These are phyloP conservation scores for Drosophila cognata DNA, from an alignment of 2,888 invertebrate genomes.

Conservation along the genomic window DNA sequence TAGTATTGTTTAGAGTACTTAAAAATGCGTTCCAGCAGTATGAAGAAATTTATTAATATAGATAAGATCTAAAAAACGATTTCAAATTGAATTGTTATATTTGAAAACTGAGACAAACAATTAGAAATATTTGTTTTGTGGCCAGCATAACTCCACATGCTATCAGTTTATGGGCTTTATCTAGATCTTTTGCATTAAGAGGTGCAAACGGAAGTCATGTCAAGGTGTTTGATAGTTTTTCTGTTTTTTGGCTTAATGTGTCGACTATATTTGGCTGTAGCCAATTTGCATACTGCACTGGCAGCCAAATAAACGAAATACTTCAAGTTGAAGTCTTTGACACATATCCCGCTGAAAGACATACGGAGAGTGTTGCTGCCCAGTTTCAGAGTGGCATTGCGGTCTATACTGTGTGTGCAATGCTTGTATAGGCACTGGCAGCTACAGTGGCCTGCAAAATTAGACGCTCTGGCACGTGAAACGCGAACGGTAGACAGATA, in stretches of 20 bases:
- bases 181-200: background rate
- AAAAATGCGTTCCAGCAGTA: too few species aligned
- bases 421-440: conserved; percentile 11
- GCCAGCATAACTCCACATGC: background rate
- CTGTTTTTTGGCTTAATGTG: background rate
- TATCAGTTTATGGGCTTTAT: background rate
- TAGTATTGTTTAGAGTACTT: background rate
- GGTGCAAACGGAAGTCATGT: conserved; percentile 41
- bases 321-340: conserved; percentile 66
- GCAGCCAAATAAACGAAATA: conserved; percentile 32
- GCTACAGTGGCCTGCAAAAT: conserved; percentile 45
- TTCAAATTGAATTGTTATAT: too few species aligned
- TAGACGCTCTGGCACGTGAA: conserved; percentile 32
- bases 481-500: conserved; percentile 71
- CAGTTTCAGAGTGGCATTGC: conserved; percentile 29
- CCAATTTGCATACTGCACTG: conserved; percentile 66
- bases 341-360: conserved; percentile 69
- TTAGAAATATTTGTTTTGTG: background rate
- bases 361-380: conserved; percentile 21
- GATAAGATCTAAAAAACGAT: too few species aligned
- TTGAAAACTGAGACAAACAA: background rate
- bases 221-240: conserved; percentile 18
- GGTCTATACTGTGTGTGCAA: conserved; percentile 5
- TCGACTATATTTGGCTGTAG: conserved; percentile 58
- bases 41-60: background rate